Conservation (phyloP, 2,113 vertebrate genomes). For the Scomber colias region DNA sequence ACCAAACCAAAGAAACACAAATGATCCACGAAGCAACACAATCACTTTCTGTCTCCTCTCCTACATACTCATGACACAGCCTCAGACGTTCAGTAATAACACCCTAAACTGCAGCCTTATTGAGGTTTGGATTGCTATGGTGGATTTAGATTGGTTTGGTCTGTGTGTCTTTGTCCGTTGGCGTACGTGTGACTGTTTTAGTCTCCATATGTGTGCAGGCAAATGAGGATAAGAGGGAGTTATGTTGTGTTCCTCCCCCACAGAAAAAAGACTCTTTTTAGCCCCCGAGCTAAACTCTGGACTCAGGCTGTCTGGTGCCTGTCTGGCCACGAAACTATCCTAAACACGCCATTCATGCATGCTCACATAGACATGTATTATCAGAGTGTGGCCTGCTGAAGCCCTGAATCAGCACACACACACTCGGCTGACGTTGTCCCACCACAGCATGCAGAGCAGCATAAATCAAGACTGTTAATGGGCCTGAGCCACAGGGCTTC, state of each 20-base stretch:
- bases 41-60: conserved; percentile 9
- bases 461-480: conserved; percentile 71
- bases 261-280: conserved; percentile 6
- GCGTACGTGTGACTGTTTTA: conserved; percentile 22
- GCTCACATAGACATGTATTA: conserved; percentile 58
- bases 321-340: conserved; percentile 65
- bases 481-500: conserved; percentile 56
- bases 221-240: conserved; percentile 40
- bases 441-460: conserved; percentile 66
- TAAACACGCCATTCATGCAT: conserved; percentile 57
- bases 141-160: conserved; percentile 29
- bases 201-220: conserved; percentile 20
- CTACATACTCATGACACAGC: conserved; percentile 34
- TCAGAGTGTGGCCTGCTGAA: conserved; percentile 52
- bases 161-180: conserved; percentile 42
- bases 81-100: conserved; percentile 48
- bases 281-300: conserved; percentile 56
- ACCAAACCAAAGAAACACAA: conserved; percentile 10
- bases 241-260: conserved; percentile 12
- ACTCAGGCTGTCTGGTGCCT: conserved; percentile 71
- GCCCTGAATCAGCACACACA: conserved; percentile 53
- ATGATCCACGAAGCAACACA: conserved; percentile 30
- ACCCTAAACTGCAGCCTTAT: conserved; percentile 21
- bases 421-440: conserved; percentile 46
- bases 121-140: conserved; percentile 47